Evolutionary conservation across 2,888 invertebrate genomes (phyloP).

Genomic region (Biston stratarius): DNA sequence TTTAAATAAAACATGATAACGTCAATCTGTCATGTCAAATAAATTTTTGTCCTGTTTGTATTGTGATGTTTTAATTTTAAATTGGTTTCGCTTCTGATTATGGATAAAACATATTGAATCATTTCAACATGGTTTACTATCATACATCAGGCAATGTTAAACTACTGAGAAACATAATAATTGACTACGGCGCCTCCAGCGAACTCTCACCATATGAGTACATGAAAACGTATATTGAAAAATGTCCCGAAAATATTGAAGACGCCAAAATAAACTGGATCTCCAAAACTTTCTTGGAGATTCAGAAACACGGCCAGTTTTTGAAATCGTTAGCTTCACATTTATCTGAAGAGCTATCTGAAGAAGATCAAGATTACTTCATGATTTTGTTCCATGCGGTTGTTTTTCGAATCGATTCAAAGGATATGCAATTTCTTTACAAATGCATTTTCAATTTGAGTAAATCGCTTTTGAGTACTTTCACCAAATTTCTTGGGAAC

Average conservation of each 20-base stretch:
- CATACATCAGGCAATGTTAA: constrained; percentile 75
- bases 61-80: constrained; percentile 54
- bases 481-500: constrained; percentile 75
- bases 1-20: background rate
- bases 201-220: constrained; percentile 74
- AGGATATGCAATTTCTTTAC: constrained; percentile 66
- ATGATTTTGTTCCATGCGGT: constrained; percentile 70
- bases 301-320: constrained; percentile 69
- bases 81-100: constrained; percentile 54
- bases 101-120: constrained; percentile 44
- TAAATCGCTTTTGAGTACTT: constrained; percentile 64
- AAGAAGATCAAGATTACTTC: constrained; percentile 71
- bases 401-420: constrained; percentile 67
- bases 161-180: constrained; percentile 68
- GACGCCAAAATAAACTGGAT: constrained; percentile 75
- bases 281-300: constrained; percentile 70
- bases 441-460: constrained; percentile 78
- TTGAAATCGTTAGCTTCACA: constrained; percentile 61
- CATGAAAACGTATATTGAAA: constrained; percentile 72
- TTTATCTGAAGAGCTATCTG: constrained; percentile 63
- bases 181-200: constrained; percentile 59
- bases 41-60: constrained; percentile 49
- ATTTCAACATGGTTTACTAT: constrained; percentile 74
- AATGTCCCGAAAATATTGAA: constrained; percentile 67
- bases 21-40: constrained; percentile 6